Percentiles rank a stretch among this genome's conserved stretches.
Conservation (phyloP, 2,797 vertebrate species). For the Poeciliopsis gracilis region DNA sequence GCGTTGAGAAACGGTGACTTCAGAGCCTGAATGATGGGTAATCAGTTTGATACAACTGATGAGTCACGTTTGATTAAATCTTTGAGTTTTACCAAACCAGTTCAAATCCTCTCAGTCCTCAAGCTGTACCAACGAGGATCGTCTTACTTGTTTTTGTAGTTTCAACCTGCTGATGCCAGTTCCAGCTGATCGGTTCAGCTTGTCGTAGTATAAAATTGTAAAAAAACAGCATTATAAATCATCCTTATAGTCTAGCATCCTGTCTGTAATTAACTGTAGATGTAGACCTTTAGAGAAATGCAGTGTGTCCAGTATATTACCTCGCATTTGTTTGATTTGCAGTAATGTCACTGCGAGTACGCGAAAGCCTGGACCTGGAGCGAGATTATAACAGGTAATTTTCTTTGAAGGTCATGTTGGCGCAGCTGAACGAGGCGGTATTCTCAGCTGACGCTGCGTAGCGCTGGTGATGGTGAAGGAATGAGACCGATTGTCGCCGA, state of each 20-base stretch:
- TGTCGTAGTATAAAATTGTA: background rate
- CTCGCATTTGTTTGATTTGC: background rate
- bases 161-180: background rate
- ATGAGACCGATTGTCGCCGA: background rate
- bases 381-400: background rate
- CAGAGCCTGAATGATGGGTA: slow-evolving; percentile 15
- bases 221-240: background rate
- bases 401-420: background rate
- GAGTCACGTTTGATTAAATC: background rate
- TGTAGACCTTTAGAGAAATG: background rate
- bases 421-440: background rate
- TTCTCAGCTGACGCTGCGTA: background rate
- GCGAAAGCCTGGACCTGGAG: slow-evolving; percentile 12
- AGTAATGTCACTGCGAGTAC: background rate
- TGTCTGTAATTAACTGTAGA: slow-evolving; percentile 14
- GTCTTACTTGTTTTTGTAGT: background rate
- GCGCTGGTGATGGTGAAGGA: background rate
- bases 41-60: too few species aligned
- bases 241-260: background rate
- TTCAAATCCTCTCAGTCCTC: background rate
- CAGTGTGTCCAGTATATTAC: slow-evolving; percentile 1
- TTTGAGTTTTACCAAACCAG: background rate
- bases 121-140: background rate
- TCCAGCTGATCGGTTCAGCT: background rate
- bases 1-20: background rate